Evolutionary conservation across 2,113 vertebrate species (phyloP), one percentile per base, ranked within the genome.

Genomic region (Sus scrofa): DNA sequence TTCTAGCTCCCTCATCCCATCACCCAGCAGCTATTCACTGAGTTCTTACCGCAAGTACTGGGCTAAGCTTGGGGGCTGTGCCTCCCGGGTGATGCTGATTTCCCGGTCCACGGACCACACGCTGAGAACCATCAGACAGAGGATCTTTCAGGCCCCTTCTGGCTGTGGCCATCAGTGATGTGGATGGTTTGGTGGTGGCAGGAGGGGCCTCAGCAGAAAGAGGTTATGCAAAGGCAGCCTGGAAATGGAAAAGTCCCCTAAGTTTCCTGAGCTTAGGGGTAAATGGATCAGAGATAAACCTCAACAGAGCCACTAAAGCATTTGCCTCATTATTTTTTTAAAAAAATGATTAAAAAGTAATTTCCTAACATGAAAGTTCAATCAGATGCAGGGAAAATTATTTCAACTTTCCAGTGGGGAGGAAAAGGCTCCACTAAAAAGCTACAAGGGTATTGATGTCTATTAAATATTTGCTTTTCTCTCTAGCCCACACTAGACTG

Each of bases 391-490:
- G 91, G 92, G 98, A 98, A 98, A 99, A 99, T 99, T 96, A 98
- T 98, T 99, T 98, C 98, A 98, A 98, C 96, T 98, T 98, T 99
- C 97, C 98, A 97, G 97, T 94, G 97, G 97, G 98, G 97, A 96
- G 89, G 94, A 95, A 93, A 89, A 90, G 81, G 63, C 94, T 52
- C 96, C 97, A 97, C 97, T 98, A 98, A 98, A 98, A 98, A 98
- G 98, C 98, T 98, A 96, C 98, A 96, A 98, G 98, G 96, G 98
- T 99, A 99, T 99, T 99, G 98, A 99, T 99, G 98, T 98, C 98
- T 98, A 98, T 99, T 99, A 99, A 99, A 99, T 99, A 99, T 99
- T 99, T 98, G 99, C 98, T 99, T 99, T 99, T 98, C 98, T 98
- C 98, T 98, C 98, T 98, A 98, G 98, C 98, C 98, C 98, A 98